These are phyloP conservation scores for Agrochola lychnidis DNA, from an alignment of 2,888 invertebrate genomes.

Conservation along the genomic window DNA sequence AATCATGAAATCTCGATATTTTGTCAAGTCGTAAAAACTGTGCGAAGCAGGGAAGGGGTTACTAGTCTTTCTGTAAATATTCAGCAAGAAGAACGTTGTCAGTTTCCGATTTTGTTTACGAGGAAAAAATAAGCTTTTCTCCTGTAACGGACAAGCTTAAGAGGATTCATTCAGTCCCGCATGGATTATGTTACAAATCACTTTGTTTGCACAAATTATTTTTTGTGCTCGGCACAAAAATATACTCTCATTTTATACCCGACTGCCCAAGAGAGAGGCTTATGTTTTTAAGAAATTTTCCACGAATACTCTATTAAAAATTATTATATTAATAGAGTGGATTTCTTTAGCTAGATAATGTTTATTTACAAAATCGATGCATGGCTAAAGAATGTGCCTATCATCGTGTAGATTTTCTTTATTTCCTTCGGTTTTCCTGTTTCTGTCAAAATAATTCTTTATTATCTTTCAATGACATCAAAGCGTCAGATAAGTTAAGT, in stretches of 20 bases:
- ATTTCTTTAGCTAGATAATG: background rate
- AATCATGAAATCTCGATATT: too few relatives aligned
- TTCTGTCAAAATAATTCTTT: background rate
- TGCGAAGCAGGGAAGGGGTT: too few relatives aligned
- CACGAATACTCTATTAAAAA: background rate
- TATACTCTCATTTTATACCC: constrained; percentile 1
- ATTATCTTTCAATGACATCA: background rate
- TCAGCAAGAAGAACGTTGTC: background rate
- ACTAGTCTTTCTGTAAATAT: background rate
- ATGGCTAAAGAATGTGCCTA: background rate
- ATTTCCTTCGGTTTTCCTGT: background rate
- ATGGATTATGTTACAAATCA: constrained; percentile 48
- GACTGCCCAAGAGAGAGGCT: background rate
- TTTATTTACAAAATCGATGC: background rate
- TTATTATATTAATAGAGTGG: too few relatives aligned
- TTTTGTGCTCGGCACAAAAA: constrained; percentile 27
- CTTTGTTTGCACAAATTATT: constrained; percentile 40
- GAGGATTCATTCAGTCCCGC: constrained; percentile 30
- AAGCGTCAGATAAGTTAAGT: background rate
- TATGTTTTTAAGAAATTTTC: constrained; percentile 5
- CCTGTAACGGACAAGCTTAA: constrained; percentile 28
- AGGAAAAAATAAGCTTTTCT: constrained; percentile 24
- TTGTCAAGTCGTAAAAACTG: too few relatives aligned
- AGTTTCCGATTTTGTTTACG: constrained; percentile 27
- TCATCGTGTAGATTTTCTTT: background rate